Percentiles rank a stretch among this genome's conserved stretches.
These are phyloP conservation scores for Pristionchus pacificus DNA, from an alignment of 1,140 invertebrate species.

Conservation along the genomic window DNA sequence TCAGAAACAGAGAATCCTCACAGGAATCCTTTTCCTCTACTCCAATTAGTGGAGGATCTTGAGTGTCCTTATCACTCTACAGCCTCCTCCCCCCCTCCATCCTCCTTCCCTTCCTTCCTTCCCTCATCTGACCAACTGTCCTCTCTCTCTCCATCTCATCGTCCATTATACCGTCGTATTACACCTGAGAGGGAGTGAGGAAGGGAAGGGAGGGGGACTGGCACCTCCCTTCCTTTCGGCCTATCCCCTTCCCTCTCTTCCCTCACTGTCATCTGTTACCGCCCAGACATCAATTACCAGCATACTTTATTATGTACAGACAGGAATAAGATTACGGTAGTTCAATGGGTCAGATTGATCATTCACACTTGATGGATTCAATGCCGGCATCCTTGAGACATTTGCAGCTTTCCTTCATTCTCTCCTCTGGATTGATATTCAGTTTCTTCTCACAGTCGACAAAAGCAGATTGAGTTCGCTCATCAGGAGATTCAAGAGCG, in stretches of 20 bases:
- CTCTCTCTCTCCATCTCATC: too few relatives aligned
- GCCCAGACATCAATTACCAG: neutral
- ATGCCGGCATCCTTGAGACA: slow-evolving; percentile 51
- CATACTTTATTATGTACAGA: neutral
- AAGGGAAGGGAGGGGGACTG: neutral
- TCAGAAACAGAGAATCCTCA: too few relatives aligned
- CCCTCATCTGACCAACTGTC: too few relatives aligned
- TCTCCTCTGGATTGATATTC: slow-evolving; percentile 37
- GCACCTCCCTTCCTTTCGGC: neutral
- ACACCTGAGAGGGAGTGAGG: neutral
- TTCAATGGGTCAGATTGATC: neutral
- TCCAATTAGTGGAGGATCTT: too few relatives aligned
- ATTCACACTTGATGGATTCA: neutral
- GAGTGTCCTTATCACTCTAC: too few relatives aligned
- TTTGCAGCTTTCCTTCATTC: slow-evolving; percentile 50
- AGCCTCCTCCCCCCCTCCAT: too few relatives aligned
- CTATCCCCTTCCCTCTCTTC: neutral
- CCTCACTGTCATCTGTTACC: neutral
- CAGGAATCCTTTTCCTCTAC: too few relatives aligned
- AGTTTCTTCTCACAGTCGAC: slow-evolving; percentile 51
- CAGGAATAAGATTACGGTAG: neutral
- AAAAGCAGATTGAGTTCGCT: slow-evolving; percentile 46
- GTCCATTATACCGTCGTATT: too few relatives aligned
- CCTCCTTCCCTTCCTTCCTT: too few relatives aligned
- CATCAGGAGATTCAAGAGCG: slow-evolving; percentile 50